A percentile compares a stretch with the other conserved stretches of the same genome.
Evolutionary conservation across 2,113 vertebrate species (phyloP).

Genomic region (Camelus bactrianus): DNA sequence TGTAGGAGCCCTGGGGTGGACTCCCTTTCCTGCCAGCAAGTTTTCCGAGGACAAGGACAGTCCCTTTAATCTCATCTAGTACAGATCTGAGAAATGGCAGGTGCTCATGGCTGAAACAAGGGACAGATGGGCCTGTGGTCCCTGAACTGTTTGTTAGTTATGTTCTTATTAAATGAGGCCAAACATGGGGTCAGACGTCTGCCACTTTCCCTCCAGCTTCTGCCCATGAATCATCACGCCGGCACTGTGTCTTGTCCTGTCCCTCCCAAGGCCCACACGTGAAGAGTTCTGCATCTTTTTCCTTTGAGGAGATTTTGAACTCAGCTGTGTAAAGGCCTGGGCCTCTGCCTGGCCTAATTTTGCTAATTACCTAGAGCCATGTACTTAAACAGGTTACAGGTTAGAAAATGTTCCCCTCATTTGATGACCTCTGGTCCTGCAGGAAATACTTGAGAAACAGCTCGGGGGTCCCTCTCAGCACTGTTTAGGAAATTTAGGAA

Average conservation of each 20-base stretch:
- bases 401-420: neutral
- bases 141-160: neutral
- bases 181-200: neutral
- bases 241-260: neutral
- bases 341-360: neutral
- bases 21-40: neutral
- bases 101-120: neutral
- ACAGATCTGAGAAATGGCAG: neutral
- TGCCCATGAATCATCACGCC: neutral
- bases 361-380: neutral
- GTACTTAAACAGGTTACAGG: neutral
- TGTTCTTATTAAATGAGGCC: neutral
- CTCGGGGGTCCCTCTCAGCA: neutral
- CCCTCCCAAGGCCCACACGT: neutral
- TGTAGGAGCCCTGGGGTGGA: neutral
- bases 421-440: neutral
- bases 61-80: neutral
- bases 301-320: neutral
- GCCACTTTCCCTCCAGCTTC: neutral
- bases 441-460: neutral
- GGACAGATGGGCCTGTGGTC: neutral
- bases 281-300: neutral
- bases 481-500: neutral
- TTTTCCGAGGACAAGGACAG: neutral
- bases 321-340: neutral